Base-by-base conservation (phyloP, 2,113 vertebrate species). In the Lanius collurio region DNA sequence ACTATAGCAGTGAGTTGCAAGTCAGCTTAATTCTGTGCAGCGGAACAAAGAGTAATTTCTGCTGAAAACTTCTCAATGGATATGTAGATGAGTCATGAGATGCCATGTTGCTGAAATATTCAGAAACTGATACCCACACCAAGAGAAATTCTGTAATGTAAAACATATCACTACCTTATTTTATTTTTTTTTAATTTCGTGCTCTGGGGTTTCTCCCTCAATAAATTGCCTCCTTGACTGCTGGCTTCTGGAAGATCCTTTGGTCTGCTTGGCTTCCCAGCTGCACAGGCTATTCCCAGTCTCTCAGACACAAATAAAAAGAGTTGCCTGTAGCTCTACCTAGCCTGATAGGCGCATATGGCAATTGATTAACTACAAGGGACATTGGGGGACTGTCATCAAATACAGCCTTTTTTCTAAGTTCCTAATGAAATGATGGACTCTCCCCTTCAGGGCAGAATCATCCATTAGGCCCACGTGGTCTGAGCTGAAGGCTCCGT, bases 31-130 rank as follows among this genome's bases (percentile, higher is more conserved):
- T 96, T 95, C 94, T 87, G 57, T 90, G 80, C 68, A 94, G 86
- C 80, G 97, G 97, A 97, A 98, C 97, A 98, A 98, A 98, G 95
- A 88, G 71, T 83, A 97, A 96, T 97, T 97, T 97, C 90, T 95
- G 67, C 93, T 96, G 92, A 94, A 95, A 94, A 96, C 96, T 97
- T 95, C 97, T 97, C 97, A 75, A 92, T 94, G 97, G 97, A 87
- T 96, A 97, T 97, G 98, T 64, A 98, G 97, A 98, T 98, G 95
- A 97, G 90, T 92, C 69, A 89, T 79, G 91, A 97, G 92, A 96
- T 91, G 87, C 75, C 89, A 94, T 42, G 46, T 95, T 94, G 68
- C 92, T 98, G 97, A 98, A 98, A 98, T 97, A 98, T 97, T 98
- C 97, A 98, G 83, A 96, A 97, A 93, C 94, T 91, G 94, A 97